Base-by-base conservation (phyloP, 2,888 invertebrate genomes). In the Athetis lepigone region DNA sequence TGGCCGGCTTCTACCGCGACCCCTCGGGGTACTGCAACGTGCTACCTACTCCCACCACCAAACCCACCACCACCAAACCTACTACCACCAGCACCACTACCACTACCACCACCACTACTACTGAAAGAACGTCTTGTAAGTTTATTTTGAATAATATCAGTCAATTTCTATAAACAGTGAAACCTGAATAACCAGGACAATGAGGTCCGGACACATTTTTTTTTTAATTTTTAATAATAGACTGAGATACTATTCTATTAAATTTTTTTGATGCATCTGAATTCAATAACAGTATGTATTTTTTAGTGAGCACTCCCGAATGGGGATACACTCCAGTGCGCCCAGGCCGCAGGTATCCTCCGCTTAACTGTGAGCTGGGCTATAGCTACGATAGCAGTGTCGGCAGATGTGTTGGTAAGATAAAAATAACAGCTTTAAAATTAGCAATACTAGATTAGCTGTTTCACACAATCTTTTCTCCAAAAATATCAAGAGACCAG, bases 1-100 rank as follows among this genome's bases (percentile, higher is more conserved):
- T 98, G 0, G 88, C 96, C 0, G 98, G 98, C 0, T 98, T 98
- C 88, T 89, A 95, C 13, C 95, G 96, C 63, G 97, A 98, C 80
- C 88, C 91, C 0, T 85, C 86, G 4, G 93, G 92, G 5, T 92
- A 88, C 86, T 94, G 94, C 55, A 63, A 47, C 56, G 79, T 80
- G n/a, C n/a, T n/a, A n/a, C n/a, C n/a, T n/a, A n/a, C n/a, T n/a
- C n/a, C n/a, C 0, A 81, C 86, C 0, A 58, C 81, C 7, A 64
- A 83, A 0, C 73, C 83, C 0, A 78, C 77, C 0, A 81, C 86
- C 0, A 58, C 81, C 7, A 64, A 83, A 0, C 73, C 83, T 0
- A 78, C 77, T 3, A 73, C 82, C 0, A 76, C 70, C 4, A 77
- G 81, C 16, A 76, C 81, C 4, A 79, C 82, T 0, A 69, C 67